These are phyloP conservation scores for Tragopan temminckii DNA, from an alignment of 2,797 vertebrate genomes.

Conservation along the genomic window DNA sequence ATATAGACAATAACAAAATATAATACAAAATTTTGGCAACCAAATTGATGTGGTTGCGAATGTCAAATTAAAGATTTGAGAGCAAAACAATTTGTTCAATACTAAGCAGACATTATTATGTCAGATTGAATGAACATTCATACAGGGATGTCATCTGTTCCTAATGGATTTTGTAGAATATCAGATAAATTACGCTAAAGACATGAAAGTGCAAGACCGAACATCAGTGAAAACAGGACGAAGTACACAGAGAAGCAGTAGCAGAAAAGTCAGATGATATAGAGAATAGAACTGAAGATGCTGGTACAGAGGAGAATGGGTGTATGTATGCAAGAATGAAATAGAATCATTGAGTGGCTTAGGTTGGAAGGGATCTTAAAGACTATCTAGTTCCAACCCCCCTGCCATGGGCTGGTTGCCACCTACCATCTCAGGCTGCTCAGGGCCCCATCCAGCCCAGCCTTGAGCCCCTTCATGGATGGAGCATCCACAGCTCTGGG, in stretches of 20 bases:
- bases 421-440: too few relatives aligned
- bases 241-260: background rate
- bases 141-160: constrained; percentile 23
- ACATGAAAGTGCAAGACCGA: background rate
- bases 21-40: background rate
- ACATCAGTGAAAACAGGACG: background rate
- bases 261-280: background rate
- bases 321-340: background rate
- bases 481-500: too few relatives aligned
- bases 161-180: background rate
- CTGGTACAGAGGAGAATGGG: background rate
- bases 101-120: background rate
- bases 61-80: constrained; percentile 36
- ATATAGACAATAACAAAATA: background rate
- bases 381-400: too few relatives aligned
- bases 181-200: background rate
- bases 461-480: too few relatives aligned
- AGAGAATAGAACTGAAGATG: background rate
- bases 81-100: constrained; percentile 32
- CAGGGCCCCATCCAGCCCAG: too few relatives aligned
- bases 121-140: constrained; percentile 5
- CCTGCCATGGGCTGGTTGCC: too few relatives aligned
- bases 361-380: too few relatives aligned
- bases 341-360: background rate
- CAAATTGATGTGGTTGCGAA: background rate